phyloP scores from a whole-genome alignment of 2,797 vertebrate species.

The Semotilus atromaculatus region DNA sequence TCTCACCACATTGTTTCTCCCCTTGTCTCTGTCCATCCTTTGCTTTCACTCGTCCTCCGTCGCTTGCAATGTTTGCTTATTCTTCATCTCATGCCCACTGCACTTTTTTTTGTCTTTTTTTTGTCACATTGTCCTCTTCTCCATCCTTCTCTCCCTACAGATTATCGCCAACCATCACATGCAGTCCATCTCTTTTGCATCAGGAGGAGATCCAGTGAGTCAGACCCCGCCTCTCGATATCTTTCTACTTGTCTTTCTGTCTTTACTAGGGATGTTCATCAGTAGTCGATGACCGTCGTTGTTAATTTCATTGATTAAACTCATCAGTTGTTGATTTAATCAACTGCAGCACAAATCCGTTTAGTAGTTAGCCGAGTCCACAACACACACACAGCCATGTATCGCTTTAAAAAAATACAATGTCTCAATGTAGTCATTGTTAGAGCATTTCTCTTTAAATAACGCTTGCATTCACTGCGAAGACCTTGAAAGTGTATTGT shows the following conservation, averaged over 20 bases:
- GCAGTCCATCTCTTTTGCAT: constrained; percentile 99
- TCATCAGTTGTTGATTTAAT: background rate
- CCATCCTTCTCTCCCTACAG: constrained; percentile 76
- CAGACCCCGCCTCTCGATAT: constrained; percentile 52
- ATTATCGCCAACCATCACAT: constrained; percentile 99
- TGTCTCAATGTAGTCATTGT: background rate
- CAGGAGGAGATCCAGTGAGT: constrained; percentile 99
- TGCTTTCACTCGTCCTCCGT: constrained; percentile 53
- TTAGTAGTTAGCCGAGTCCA: background rate
- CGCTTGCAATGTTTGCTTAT: constrained; percentile 32
- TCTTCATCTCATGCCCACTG: constrained; percentile 29
- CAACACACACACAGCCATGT: background rate
- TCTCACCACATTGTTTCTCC: constrained; percentile 60
- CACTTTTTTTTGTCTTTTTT: constrained; percentile 33
- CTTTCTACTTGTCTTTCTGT: constrained; percentile 62
- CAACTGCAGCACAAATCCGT: background rate
- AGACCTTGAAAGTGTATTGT: background rate
- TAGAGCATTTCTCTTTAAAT: background rate
- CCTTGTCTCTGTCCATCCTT: constrained; percentile 30
- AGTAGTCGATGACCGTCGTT: background rate
- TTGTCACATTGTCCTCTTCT: constrained; percentile 39
- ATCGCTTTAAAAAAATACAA: too few species aligned
- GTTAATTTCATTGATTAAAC: background rate
- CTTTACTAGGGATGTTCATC: constrained; percentile 20
- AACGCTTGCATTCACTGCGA: background rate